Evolutionary conservation across 2,797 vertebrate genomes (phyloP).

Genomic region (Coregonus sp.): DNA sequence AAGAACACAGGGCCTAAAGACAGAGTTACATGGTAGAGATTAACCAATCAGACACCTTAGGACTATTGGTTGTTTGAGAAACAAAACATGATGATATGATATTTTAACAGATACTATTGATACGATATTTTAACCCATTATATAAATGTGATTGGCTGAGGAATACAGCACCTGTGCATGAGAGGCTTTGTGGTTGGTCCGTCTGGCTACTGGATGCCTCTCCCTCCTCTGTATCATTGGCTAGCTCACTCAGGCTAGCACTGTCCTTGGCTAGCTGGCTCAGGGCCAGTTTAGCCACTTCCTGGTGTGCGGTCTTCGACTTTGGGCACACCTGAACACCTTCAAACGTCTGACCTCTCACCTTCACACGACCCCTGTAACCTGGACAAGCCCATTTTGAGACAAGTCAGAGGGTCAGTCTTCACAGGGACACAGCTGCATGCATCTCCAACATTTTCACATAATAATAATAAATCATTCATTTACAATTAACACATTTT

Average conservation of each 20-base stretch:
- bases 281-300: slow-evolving; percentile 22
- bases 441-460: background rate
- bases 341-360: slow-evolving; percentile 13
- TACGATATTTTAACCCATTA: background rate
- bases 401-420: background rate
- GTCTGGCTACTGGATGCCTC: slow-evolving; percentile 10
- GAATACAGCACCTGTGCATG: slow-evolving; percentile 11
- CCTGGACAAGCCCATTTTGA: background rate
- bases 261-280: background rate
- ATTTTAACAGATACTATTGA: background rate
- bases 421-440: background rate
- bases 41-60: background rate
- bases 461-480: background rate
- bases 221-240: slow-evolving; percentile 10
- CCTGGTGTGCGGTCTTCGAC: slow-evolving; percentile 17
- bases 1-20: slow-evolving; percentile 35
- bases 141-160: background rate
- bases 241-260: background rate
- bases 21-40: slow-evolving; percentile 1
- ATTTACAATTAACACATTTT: background rate
- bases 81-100: background rate
- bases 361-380: background rate
- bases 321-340: background rate
- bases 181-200: slow-evolving; percentile 5
- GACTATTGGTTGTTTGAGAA: background rate